Evolutionary conservation across 2,113 vertebrate genomes (phyloP).

Genomic region (Anhinga anhinga): DNA sequence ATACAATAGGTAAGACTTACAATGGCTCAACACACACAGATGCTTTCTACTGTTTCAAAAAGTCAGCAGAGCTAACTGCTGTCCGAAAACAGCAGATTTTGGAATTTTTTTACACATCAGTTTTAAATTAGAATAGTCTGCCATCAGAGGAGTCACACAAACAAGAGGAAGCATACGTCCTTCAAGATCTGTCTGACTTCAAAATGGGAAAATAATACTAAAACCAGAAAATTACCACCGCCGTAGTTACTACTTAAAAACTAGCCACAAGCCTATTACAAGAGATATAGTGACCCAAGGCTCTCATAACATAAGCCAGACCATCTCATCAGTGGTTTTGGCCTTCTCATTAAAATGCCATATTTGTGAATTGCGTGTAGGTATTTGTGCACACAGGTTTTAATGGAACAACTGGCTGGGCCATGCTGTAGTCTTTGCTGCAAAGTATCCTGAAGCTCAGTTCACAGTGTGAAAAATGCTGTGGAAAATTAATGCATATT

Average conservation of each 20-base stretch:
- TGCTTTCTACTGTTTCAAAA: not conserved
- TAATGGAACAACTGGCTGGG: not conserved
- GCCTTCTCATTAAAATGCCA: not conserved
- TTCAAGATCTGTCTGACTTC: not conserved
- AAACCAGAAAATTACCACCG: not conserved
- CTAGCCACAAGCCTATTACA: not conserved
- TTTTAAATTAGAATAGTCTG: not conserved
- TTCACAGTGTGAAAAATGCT: not conserved
- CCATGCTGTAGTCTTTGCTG: not conserved
- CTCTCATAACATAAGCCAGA: not conserved
- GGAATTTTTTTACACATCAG: not conserved
- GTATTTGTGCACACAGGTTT: not conserved
- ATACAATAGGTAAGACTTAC: not conserved
- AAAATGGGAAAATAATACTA: not conserved
- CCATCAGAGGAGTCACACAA: not conserved
- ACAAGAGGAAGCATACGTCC: not conserved
- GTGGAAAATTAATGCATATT: accelerated
- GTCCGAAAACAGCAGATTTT: not conserved
- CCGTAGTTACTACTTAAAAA: not conserved
- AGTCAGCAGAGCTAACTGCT: not conserved
- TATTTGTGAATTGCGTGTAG: too few relatives aligned
- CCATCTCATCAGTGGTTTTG: not conserved
- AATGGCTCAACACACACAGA: not conserved
- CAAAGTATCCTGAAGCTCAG: not conserved
- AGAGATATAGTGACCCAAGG: not conserved